phyloP scores from a whole-genome alignment of 2,113 vertebrate genomes.

The Vulpes lagopus region DNA sequence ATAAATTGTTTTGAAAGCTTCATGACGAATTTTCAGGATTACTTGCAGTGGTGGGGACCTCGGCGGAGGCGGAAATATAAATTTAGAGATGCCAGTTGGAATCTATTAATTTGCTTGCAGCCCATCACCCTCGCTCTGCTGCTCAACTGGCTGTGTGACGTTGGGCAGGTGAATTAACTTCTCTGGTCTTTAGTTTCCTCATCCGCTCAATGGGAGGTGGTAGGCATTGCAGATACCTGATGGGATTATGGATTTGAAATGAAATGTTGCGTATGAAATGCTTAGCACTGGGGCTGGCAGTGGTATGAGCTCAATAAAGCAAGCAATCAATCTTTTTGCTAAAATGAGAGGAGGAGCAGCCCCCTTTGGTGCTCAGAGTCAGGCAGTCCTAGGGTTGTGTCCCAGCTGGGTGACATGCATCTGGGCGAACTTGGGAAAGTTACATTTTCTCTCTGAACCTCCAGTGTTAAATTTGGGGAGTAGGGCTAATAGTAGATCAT shows the following conservation, averaged over 20 bases:
- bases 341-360: slow-evolving; percentile 48
- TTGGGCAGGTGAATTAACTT: slow-evolving; percentile 61
- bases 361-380: slow-evolving; percentile 2
- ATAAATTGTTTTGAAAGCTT: slow-evolving; percentile 99
- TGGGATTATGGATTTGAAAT: neutral
- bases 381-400: neutral
- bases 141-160: slow-evolving; percentile 65
- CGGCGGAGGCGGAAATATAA: slow-evolving; percentile 87
- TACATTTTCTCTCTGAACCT: neutral
- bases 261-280: neutral
- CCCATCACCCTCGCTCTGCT: slow-evolving; percentile 33
- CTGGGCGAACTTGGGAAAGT: neutral
- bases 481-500: fast-evolving
- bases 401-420: neutral
- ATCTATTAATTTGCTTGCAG: slow-evolving; percentile 86
- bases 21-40: slow-evolving; percentile 94
- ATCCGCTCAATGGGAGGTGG: slow-evolving; percentile 27
- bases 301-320: neutral
- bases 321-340: neutral
- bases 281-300: too few species aligned
- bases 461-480: neutral
- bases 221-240: neutral
- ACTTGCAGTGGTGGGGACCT: slow-evolving; percentile 89
- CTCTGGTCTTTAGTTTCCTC: slow-evolving; percentile 60
- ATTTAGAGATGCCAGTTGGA: slow-evolving; percentile 87